Base-by-base conservation (phyloP, 30 jellyfish, hydroid and myxozoan genomes). In the Aurelia sp. region DNA sequence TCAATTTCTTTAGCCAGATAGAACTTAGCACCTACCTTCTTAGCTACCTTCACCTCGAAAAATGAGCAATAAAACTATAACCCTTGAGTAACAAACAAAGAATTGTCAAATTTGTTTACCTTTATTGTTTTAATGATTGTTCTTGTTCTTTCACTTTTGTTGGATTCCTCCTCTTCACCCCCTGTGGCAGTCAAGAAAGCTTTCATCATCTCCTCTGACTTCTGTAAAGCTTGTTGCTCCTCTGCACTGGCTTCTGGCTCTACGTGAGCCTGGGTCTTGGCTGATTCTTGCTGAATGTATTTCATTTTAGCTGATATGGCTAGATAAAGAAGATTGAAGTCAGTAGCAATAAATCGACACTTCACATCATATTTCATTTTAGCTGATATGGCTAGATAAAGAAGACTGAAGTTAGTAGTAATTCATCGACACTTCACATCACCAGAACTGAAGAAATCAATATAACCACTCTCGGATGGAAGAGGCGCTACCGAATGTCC, bases 101-200 rank as follows among this genome's bases (percentile, higher is more conserved):
- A 3, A 44, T 4, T 9, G 6, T 8, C 9, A 44, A 44, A 44
- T 44, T 44, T 6, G 15, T 44, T 24, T 81, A 86, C 98, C 95
- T 80, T 73, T 18, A 92, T 92, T 73, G 98, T 92, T 73, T 92
- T 92, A 50, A 92, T 92, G 58, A 92, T 92, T 24, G 98, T 87
- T 74, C 91, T 71, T 13, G 98, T 85, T 71, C 98, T 63, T 72
- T 92, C 98, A 40, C 88, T 92, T 87, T 92, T 92, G 15, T 67
- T 70, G 31, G 82, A 59, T 27, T 83, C 92, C 20, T 92, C 98
- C 27, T 92, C 98, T 67, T 76, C 98, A 20, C 97, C 98, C 9
- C 98, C 98, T 18, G 98, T 87, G 18, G 98, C 97, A 33, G 82
- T 85, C 70, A 92, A 55, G 59, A 92, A 92, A 27, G 88, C 97